Evolutionary conservation across 2,888 invertebrate genomes (phyloP).

Genomic region (Drosophila tanythrix): DNA sequence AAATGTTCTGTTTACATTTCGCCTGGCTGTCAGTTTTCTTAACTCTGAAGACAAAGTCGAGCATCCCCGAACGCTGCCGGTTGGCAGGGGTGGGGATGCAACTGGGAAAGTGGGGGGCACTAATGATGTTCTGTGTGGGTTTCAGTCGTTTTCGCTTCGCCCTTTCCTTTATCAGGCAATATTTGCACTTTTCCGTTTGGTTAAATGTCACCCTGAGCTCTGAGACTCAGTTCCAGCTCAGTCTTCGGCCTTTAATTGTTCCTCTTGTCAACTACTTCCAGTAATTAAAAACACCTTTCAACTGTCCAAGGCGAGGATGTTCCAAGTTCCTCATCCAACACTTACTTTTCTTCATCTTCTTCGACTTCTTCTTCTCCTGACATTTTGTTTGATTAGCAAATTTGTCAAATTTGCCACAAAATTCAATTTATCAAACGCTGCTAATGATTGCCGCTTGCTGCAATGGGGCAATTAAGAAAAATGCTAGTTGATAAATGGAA

Average conservation of each 20-base stretch:
- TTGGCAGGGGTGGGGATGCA: conserved; percentile 5
- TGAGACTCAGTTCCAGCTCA: conserved; percentile 26
- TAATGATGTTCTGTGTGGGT: conserved; percentile 80
- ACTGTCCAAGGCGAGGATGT: conserved; percentile 63
- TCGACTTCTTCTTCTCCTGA: background rate
- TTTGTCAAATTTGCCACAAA: conserved; percentile 70
- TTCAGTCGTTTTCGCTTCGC: conserved; percentile 38
- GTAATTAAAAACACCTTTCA: conserved; percentile 84
- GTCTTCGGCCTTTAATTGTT: conserved; percentile 63
- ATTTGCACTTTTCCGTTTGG: conserved; percentile 81
- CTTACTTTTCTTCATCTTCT: background rate
- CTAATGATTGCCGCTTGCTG: conserved; percentile 68
- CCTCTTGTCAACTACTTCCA: conserved; percentile 69
- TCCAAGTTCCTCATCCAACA: conserved; percentile 8
- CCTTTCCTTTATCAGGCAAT: conserved; percentile 53
- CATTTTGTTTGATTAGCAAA: conserved; percentile 69
- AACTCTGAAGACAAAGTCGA: conserved; percentile 60
- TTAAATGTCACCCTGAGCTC: conserved; percentile 65
- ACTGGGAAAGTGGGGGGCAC: conserved; percentile 40
- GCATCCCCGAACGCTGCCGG: conserved; percentile 39
- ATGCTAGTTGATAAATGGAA: conserved; percentile 7
- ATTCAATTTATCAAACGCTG: conserved; percentile 73
- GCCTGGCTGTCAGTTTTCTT: conserved; percentile 48
- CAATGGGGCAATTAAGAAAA: conserved; percentile 5
- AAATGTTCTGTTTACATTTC: conserved; percentile 57